Percentiles rank a stretch among this genome's conserved stretches.
These are phyloP conservation scores for Avahi laniger DNA, from an alignment of 2,797 vertebrate genomes.

Conservation along the genomic window DNA sequence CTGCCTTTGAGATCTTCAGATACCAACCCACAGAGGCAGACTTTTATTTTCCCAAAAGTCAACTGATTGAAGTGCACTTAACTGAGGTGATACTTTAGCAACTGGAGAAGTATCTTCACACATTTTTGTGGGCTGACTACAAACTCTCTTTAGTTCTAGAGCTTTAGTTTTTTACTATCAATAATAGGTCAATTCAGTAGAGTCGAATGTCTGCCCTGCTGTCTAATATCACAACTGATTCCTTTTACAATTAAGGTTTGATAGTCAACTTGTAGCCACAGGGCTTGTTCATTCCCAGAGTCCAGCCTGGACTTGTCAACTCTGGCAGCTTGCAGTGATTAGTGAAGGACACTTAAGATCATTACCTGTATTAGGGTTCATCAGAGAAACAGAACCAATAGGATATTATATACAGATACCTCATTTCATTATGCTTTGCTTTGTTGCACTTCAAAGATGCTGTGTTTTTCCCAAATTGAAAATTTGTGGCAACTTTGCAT, in stretches of 20 bases:
- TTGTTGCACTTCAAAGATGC: background rate
- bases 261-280: background rate
- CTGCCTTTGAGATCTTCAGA: background rate
- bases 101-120: background rate
- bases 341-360: background rate
- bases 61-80: background rate
- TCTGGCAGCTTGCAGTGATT: background rate
- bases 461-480: background rate
- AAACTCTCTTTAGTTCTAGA: background rate
- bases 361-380: background rate
- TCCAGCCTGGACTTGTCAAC: background rate
- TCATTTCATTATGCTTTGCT: background rate
- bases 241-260: background rate
- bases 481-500: background rate
- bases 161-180: background rate
- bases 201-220: background rate
- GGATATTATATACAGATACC: background rate
- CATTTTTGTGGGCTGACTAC: background rate
- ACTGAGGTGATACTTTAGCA: background rate
- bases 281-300: background rate
- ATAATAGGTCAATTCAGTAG: background rate
- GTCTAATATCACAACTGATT: background rate
- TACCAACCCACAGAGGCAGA: background rate
- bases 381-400: background rate
- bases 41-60: background rate